Conservation (phyloP, 2,113 vertebrate species). For the Sander vitreus region DNA sequence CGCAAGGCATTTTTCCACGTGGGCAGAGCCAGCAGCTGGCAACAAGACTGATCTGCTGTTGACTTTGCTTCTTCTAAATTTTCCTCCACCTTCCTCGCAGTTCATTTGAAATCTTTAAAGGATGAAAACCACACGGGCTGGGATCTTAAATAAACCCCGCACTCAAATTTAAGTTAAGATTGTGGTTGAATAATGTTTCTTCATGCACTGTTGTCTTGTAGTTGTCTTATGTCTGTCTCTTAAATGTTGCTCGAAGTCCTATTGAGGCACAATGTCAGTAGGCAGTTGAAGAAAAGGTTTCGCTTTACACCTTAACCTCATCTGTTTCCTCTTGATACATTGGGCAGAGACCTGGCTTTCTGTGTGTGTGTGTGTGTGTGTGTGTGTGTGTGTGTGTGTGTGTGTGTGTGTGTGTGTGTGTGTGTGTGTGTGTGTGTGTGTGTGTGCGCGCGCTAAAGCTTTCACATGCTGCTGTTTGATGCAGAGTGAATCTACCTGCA, state of each 20-base stretch:
- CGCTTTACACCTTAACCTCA: background rate
- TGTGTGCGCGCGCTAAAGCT: background rate
- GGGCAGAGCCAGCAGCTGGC: slow-evolving; percentile 36
- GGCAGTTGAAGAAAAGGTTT: background rate
- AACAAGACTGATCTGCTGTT: background rate
- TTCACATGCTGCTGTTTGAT: background rate
- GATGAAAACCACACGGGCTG: background rate
- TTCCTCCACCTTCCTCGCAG: slow-evolving; percentile 9
- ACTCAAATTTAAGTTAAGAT: background rate
- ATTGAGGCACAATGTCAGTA: background rate
- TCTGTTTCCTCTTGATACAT: no score
- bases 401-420: no score
- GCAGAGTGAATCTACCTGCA: background rate
- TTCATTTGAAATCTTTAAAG: slow-evolving; percentile 3
- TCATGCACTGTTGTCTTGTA: background rate
- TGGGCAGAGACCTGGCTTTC: no score
- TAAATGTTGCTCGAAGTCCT: slow-evolving; percentile 1
- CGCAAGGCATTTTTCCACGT: slow-evolving; percentile 26
- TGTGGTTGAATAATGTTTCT: background rate
- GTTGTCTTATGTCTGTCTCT: background rate
- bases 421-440: no score
- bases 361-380: no score
- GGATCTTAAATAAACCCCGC: background rate
- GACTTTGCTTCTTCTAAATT: slow-evolving; percentile 10
- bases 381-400: no score